Evolutionary conservation across 1,140 invertebrate genomes (phyloP).

Genomic region (Lethocerus indicus): DNA sequence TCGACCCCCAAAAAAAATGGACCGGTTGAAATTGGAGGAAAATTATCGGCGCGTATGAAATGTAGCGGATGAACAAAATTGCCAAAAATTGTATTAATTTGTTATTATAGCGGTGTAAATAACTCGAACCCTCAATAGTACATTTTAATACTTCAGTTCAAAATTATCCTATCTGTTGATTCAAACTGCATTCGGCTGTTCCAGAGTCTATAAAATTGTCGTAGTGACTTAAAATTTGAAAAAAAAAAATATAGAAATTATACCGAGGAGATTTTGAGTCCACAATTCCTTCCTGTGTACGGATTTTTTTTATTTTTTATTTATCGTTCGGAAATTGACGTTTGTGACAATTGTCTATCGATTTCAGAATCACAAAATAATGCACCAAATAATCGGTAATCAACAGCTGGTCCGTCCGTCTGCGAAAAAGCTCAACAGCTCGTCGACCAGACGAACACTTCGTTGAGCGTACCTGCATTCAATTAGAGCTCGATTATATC

Average conservation of each 20-base stretch:
- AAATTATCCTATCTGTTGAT: no score
- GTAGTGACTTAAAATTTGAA: neutral
- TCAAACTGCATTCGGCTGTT: neutral
- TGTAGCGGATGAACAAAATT: neutral
- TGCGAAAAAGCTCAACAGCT: slow-evolving; percentile 82
- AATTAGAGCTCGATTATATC: slow-evolving; percentile 74
- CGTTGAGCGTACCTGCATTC: slow-evolving; percentile 75
- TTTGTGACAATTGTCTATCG: neutral
- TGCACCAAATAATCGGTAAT: slow-evolving; percentile 88
- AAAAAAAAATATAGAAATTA: neutral
- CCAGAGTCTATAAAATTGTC: neutral
- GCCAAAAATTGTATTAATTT: neutral
- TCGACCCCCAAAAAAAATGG: no score
- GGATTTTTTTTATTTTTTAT: neutral
- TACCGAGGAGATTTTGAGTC: neutral
- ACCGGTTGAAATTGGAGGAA: no score
- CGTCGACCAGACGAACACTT: slow-evolving; percentile 72
- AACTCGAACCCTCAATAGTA: neutral
- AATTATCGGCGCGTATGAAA: no score
- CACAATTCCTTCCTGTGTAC: neutral
- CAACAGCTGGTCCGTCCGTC: slow-evolving; percentile 72
- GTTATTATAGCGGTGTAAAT: neutral
- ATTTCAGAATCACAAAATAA: slow-evolving; percentile 71
- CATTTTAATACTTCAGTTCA: neutral
- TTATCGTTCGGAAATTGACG: no score